These are phyloP conservation scores for Oxyscelio sp. DNA, from an alignment of 2,888 invertebrate genomes.

Conservation along the genomic window DNA sequence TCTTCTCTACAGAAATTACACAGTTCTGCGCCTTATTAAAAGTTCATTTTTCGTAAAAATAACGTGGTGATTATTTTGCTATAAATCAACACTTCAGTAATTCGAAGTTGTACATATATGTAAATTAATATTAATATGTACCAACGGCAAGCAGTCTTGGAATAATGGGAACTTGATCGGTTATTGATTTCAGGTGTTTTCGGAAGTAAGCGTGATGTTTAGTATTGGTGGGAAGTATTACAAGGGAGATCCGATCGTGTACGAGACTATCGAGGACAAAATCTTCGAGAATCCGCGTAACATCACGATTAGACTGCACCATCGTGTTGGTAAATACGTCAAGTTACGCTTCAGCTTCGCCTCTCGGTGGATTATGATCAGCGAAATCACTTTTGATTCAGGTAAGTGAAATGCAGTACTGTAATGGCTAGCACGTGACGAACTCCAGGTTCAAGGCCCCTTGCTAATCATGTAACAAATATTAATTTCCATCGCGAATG, in stretches of 20 bases:
- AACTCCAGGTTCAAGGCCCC: conserved; percentile 13
- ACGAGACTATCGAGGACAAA: conserved; percentile 92
- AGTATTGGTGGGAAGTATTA: conserved; percentile 94
- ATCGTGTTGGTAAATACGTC: conserved; percentile 94
- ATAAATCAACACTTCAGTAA: conserved; percentile 30
- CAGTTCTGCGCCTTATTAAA: conserved; percentile 34
- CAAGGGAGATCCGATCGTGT: conserved; percentile 93
- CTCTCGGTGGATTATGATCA: conserved; percentile 96
- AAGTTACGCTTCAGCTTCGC: conserved; percentile 94
- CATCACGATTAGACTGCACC: conserved; percentile 94
- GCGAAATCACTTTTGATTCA: conserved; percentile 96
- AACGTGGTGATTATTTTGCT: conserved; percentile 9
- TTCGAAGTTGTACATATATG: neutral
- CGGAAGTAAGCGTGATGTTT: conserved; percentile 94
- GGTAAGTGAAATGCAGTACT: conserved; percentile 88
- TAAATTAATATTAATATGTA: conserved; percentile 36
- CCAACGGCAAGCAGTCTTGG: conserved; percentile 19
- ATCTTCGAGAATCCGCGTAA: conserved; percentile 95
- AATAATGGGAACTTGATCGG: conserved; percentile 32
- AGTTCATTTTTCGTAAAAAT: conserved; percentile 16
- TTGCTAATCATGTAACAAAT: conserved; percentile 23
- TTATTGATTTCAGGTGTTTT: too few species aligned
- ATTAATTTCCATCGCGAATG: conserved; percentile 32
- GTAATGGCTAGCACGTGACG: conserved; percentile 47
- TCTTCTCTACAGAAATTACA: conserved; percentile 5